Evolutionary conservation across 23 tunicate genomes (phyloP), one percentile per base, ranked within the genome.

Genomic region (Oikopleura dioica): DNA sequence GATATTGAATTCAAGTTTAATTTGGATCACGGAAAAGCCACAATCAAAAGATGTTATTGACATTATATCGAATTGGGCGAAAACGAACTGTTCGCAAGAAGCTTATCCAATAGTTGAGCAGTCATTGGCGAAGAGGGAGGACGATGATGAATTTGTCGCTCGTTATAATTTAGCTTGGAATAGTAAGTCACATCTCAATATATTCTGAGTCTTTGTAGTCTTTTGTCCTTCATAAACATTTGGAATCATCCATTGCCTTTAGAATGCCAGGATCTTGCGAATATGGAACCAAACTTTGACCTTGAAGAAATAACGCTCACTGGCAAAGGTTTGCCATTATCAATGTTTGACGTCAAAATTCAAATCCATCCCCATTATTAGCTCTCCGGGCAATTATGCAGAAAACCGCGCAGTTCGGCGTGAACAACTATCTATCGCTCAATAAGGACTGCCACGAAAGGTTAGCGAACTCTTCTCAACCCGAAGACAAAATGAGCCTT

Each of bases 331-430:
- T n/a, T n/a, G n/a, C n/a, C n/a, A n/a, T n/a, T n/a, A n/a, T n/a
- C n/a, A n/a, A n/a, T n/a, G n/a, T n/a, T n/a, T n/a, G n/a, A n/a
- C n/a, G n/a, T n/a, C n/a, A n/a, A n/a, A n/a, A n/a, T n/a, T n/a
- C n/a, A n/a, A n/a, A n/a, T n/a, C n/a, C n/a, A n/a, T n/a, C n/a
- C n/a, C n/a, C n/a, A n/a, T n/a, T n/a, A n/a, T n/a, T n/a, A n/a
- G 30, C 29, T 63, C 33, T 63, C 2, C 72, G 72, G 5, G 72
- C 72, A 21, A 63, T 63, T 28, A 63, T 63, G 72, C 72, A 63
- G 26, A 63, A 63, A 63, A 63, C 72, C 4, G 72, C 72, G 2
- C 72, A 63, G 26, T 63, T 63, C 26, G 72, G 72, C 29, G 72
- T 63, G 4, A 63, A 63, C 33, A 63, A 63, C 33, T 63, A 63